Evolutionary conservation across 2,888 invertebrate genomes (phyloP), one percentile per base, ranked within the genome.

Genomic region (Leucania comma): DNA sequence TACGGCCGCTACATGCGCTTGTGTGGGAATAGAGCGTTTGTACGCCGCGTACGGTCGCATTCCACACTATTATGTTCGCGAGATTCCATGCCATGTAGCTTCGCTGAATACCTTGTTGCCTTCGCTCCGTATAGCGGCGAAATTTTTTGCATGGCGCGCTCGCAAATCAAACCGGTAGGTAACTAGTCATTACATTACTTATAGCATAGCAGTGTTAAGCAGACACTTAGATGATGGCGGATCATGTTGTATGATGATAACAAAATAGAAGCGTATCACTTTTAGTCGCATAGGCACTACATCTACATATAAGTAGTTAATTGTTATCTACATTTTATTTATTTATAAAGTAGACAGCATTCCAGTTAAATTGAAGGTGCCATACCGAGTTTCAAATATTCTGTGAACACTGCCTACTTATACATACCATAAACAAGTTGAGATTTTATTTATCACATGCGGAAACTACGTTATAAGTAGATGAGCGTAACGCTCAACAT

Each of bases 131-230:
- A 90, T 92, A 93, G 93, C 93, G 93, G 94, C 94, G 92, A 94
- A 92, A 88, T 94, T 95, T 95, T 95, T 95, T 95, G 93, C 91
- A 89, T 88, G 88, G 88, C 89, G 87, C 88, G 91, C 87, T 92
- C 92, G 89, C 91, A 93, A 93, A 93, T 93, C 91, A 91, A 94
- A 95, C 94, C 94, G 93, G 95, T 94, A 93, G 91, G 90, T 79
- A 85, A 79, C 86, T 82, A 86, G 87, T 88, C 87, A 90, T 89
- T 90, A 90, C 89, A 88, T 88, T 84, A 78, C 78, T n/a, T 78
- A 87, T 14, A 76, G 24, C 65, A 81, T 68, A 85, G 80, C 77
- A 80, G 68, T 77, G 72, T 75, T 83, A 86, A 79, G 80, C 81
- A 85, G 65, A 58, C 50, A 73, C 56, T 72, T 60, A 57, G 54